phyloP scores from a whole-genome alignment of 2,113 vertebrate species.

The Phyllostomus hastatus region DNA sequence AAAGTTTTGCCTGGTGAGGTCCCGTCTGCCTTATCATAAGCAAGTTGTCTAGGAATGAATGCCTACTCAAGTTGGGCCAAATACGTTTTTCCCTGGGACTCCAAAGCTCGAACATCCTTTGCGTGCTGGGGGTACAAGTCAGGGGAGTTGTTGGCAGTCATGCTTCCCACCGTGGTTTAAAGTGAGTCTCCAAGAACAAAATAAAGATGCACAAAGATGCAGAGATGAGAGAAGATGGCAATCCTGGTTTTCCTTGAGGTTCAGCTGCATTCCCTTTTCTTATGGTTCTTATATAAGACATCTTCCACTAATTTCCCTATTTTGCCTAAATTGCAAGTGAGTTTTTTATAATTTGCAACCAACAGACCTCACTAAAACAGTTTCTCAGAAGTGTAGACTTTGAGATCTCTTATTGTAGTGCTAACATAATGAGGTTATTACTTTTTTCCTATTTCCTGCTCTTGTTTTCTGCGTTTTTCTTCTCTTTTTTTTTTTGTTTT shows the following conservation, averaged over 20 bases:
- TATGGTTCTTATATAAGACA: neutral
- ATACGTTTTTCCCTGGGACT: constrained; percentile 3
- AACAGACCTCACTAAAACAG: neutral
- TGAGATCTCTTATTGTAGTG: constrained; percentile 10
- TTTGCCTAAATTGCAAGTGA: neutral
- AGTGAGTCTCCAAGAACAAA: constrained; percentile 23
- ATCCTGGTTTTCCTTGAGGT: neutral
- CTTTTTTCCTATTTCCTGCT: neutral
- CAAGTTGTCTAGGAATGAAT: neutral
- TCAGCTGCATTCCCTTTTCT: neutral
- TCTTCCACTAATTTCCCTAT: neutral
- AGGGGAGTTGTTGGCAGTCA: neutral
- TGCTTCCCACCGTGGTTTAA: neutral
- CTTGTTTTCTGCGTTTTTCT: neutral
- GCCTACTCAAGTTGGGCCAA: neutral
- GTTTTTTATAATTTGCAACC: constrained; percentile 6
- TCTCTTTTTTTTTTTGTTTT: neutral
- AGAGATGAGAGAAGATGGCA: neutral
- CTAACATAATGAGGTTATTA: constrained; percentile 22
- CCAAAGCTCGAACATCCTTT: neutral
- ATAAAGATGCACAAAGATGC: neutral
- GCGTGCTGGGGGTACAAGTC: neutral
- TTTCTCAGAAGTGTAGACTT: neutral
- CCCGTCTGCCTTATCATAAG: neutral
- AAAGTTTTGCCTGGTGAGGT: neutral